A percentile compares a stretch with the other conserved stretches of the same genome.
Evolutionary conservation across 2,888 invertebrate genomes (phyloP).

Genomic region (Drosophila seclusa): DNA sequence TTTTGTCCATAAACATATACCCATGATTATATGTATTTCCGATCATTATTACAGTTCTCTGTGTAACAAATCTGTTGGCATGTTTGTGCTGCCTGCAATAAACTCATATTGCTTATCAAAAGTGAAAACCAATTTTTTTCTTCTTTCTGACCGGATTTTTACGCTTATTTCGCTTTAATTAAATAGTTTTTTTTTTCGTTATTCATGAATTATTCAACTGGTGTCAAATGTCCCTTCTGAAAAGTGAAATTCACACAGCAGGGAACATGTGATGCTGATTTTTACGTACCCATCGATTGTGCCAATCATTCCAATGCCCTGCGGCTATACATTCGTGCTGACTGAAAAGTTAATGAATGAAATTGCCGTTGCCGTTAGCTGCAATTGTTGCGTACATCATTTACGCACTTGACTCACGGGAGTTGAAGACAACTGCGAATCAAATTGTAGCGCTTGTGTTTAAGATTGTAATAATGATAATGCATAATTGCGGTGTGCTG

Average conservation of each 20-base stretch:
- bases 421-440: conserved; percentile 28
- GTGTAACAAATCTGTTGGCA: neutral
- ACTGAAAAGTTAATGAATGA: conserved; percentile 69
- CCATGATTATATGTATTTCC: conserved; percentile 10
- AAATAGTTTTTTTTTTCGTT: conserved; percentile 17
- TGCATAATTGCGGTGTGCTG: conserved; percentile 47
- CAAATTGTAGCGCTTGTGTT: conserved; percentile 25
- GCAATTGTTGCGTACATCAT: conserved; percentile 60
- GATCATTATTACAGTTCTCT: conserved; percentile 10
- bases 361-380: conserved; percentile 55
- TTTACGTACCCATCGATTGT: conserved; percentile 54
- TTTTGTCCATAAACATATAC: conserved; percentile 12
- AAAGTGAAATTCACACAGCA: conserved; percentile 67
- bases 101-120: conserved; percentile 44
- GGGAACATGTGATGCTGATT: conserved; percentile 37
- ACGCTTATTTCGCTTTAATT: conserved; percentile 7
- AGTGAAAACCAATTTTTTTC: conserved; percentile 46
- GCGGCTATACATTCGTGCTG: conserved; percentile 47
- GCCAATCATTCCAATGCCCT: conserved; percentile 65
- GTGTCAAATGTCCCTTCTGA: conserved; percentile 74
- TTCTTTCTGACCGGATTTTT: conserved; percentile 35
- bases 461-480: conserved; percentile 56
- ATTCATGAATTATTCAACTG: conserved; percentile 58
- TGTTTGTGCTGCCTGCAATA: conserved; percentile 46
- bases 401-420: conserved; percentile 58